phyloP scores from a whole-genome alignment of 2,888 invertebrate species.

The Nemapogon koenigi region DNA sequence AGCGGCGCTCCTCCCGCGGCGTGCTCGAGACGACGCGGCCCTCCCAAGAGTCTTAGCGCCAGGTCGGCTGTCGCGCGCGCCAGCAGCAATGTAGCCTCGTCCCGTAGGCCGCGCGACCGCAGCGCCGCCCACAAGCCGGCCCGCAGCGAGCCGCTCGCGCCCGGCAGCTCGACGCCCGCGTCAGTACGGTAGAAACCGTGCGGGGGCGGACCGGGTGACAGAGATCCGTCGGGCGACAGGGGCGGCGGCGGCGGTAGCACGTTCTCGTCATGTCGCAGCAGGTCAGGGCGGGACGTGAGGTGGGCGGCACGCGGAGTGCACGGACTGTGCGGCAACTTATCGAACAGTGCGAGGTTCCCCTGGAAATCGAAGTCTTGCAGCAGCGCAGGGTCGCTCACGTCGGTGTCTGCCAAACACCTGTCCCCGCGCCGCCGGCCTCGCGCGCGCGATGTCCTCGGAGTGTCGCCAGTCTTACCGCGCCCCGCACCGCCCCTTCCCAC shows the following conservation, averaged over 20 bases:
- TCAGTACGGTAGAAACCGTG: not conserved
- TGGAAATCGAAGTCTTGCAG: constrained; percentile 90
- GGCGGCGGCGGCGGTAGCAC: not conserved
- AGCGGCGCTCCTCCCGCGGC: not conserved
- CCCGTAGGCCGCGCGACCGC: not conserved
- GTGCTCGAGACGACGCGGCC: not conserved
- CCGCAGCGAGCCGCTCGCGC: not conserved
- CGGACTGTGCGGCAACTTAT: constrained; percentile 68
- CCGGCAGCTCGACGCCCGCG: not conserved
- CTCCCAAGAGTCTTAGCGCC: not conserved
- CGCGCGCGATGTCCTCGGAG: too few species aligned
- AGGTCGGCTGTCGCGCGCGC: not conserved
- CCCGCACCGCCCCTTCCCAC: constrained; percentile 64
- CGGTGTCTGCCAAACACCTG: constrained; percentile 76
- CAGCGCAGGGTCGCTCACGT: constrained; percentile 61
- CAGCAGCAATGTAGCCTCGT: not conserved
- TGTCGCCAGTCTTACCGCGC: constrained; percentile 25
- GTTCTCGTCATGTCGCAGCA: not conserved
- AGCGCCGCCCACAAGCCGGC: not conserved
- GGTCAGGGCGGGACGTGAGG: not conserved
- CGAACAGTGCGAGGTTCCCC: constrained; percentile 89
- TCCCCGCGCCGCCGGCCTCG: constrained; percentile 68
- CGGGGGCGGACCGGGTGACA: too few species aligned
- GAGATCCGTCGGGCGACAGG: not conserved
- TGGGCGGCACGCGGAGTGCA: not conserved